Percentiles rank a stretch among this genome's conserved stretches.
phyloP scores from a whole-genome alignment of 2,113 vertebrate genomes.

The Drymodes brunneopygia region DNA sequence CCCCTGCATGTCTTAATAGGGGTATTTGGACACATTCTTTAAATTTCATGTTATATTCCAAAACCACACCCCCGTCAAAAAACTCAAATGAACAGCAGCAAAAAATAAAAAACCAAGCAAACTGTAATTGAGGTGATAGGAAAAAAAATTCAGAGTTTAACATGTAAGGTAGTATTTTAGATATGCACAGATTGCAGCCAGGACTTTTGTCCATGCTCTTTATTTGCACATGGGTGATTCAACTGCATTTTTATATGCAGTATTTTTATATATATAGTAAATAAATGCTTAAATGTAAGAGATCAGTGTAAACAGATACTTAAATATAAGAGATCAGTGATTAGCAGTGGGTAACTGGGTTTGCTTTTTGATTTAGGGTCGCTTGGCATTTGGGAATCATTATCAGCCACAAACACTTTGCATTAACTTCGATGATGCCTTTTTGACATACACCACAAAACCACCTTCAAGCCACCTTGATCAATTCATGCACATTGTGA shows the following conservation, averaged over 20 bases:
- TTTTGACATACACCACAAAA: conserved; percentile 94
- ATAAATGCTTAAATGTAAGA: neutral
- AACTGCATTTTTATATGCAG: neutral
- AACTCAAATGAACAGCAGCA: neutral
- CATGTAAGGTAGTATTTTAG: neutral
- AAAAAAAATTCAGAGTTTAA: neutral
- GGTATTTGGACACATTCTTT: neutral
- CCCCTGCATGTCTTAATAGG: neutral
- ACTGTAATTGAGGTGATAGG: neutral
- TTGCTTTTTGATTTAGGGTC: conserved; percentile 77
- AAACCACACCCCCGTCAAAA: neutral
- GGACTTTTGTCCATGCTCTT: neutral
- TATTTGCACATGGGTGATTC: neutral
- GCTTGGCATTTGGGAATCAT: conserved; percentile 95
- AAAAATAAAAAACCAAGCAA: neutral
- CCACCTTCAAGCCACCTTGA: conserved; percentile 98
- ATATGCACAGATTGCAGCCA: neutral
- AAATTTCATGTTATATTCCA: neutral
- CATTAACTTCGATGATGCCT: conserved; percentile 95
- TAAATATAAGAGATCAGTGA: neutral
- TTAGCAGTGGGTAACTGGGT: neutral
- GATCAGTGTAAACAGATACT: neutral
- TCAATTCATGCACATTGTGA: conserved; percentile 97
- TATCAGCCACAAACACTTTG: conserved; percentile 94
- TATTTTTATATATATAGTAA: too few species aligned